A percentile compares a stretch with the other conserved stretches of the same genome.
Evolutionary conservation across 2,888 invertebrate species (phyloP).

Genomic region (Diaperis boleti): DNA sequence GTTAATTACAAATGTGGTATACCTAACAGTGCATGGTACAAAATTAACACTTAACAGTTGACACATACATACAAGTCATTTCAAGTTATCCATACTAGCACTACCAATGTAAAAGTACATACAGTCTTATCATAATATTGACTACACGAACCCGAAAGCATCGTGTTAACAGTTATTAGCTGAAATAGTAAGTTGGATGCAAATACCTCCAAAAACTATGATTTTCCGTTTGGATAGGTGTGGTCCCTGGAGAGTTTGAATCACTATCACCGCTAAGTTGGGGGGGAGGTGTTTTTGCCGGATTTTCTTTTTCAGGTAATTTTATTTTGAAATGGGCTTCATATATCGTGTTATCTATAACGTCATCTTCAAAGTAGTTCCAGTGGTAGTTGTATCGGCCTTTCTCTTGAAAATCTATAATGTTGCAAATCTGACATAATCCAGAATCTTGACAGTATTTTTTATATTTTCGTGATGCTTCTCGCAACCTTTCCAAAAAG

Average conservation of each 20-base stretch:
- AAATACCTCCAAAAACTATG: slow-evolving; percentile 70
- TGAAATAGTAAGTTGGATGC: slow-evolving; percentile 72
- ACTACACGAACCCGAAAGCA: slow-evolving; percentile 15
- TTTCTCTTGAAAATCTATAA: slow-evolving; percentile 43
- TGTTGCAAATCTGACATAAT: slow-evolving; percentile 50
- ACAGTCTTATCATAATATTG: slow-evolving; percentile 36
- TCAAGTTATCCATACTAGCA: slow-evolving; percentile 1
- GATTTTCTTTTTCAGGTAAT: slow-evolving; percentile 22
- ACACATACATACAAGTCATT: slow-evolving; percentile 11
- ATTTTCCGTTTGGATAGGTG: slow-evolving; percentile 52
- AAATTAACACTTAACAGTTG: slow-evolving; percentile 37
- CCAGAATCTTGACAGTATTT: slow-evolving; percentile 63
- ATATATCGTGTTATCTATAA: slow-evolving; percentile 47
- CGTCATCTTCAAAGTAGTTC: slow-evolving; percentile 44
- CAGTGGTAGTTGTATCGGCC: slow-evolving; percentile 34
- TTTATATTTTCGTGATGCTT: slow-evolving; percentile 76
- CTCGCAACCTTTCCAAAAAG: slow-evolving; percentile 77
- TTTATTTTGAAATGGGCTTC: slow-evolving; percentile 43
- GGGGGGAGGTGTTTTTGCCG: slow-evolving; percentile 43
- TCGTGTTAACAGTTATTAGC: slow-evolving; percentile 29
- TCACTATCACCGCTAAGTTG: slow-evolving; percentile 36
- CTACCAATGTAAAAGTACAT: slow-evolving; percentile 15
- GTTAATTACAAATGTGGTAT: slow-evolving; percentile 23
- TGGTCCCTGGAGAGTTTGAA: slow-evolving; percentile 25
- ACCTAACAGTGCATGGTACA: slow-evolving; percentile 28